Evolutionary conservation across 2,888 invertebrate species (phyloP).

Genomic region (Molanna angustata): DNA sequence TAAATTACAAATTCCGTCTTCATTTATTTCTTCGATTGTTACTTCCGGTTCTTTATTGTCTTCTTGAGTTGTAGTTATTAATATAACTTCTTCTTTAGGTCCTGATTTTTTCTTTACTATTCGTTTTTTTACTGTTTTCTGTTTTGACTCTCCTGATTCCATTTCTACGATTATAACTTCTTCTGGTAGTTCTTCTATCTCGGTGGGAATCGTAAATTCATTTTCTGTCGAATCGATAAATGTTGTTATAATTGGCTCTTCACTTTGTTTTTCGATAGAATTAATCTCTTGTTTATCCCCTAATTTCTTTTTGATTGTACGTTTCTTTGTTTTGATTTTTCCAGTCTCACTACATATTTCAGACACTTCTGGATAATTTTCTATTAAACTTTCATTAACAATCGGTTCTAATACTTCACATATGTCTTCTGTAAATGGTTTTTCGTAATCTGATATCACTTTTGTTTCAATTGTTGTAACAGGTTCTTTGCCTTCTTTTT

Average conservation of each 20-base stretch:
- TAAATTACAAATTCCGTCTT: constrained; percentile 37
- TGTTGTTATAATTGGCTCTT: no score
- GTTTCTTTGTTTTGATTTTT: constrained; percentile 46
- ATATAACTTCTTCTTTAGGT: constrained; percentile 38
- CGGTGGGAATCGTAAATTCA: no score
- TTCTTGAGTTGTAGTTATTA: constrained; percentile 38
- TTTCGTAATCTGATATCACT: constrained; percentile 27
- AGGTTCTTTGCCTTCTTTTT: no score
- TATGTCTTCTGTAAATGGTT: constrained; percentile 35
- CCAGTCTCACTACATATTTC: constrained; percentile 46
- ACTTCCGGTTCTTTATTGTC: constrained; percentile 30
- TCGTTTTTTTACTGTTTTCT: constrained; percentile 34
- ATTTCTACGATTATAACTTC: constrained; percentile 39
- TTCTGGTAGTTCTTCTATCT: constrained; percentile 42
- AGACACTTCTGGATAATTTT: constrained; percentile 22
- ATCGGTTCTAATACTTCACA: background rate
- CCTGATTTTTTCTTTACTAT: constrained; percentile 37
- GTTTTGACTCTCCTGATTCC: constrained; percentile 39
- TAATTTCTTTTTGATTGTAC: constrained; percentile 47
- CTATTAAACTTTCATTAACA: background rate
- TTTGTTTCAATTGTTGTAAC: no score
- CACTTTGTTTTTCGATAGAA: background rate
- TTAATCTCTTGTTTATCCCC: constrained; percentile 36
- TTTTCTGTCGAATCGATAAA: no score
- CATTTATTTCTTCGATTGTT: constrained; percentile 31